Conservation (phyloP, 2,888 invertebrate genomes). For the Eupelmus urozonus region DNA sequence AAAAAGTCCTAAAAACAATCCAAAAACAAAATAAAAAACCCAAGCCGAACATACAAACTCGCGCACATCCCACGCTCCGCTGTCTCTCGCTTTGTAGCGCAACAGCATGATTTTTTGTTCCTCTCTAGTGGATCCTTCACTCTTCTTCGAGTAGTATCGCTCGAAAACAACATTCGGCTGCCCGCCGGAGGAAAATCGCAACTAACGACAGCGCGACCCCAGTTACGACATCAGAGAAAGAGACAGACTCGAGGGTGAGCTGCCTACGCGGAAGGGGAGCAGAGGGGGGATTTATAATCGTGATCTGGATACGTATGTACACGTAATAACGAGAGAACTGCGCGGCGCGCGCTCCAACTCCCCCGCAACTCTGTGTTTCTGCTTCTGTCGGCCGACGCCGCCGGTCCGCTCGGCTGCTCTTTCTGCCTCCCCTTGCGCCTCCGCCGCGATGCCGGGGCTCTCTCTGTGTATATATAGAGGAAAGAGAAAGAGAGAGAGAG, state of each 20-base stretch:
- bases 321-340: constrained; percentile 43
- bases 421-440: neutral
- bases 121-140: constrained; percentile 2
- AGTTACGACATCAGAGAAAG: neutral
- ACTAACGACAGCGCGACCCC: neutral
- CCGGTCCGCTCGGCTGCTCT: constrained; percentile 2
- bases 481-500: constrained; percentile 1
- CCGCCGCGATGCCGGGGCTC: constrained; percentile 3
- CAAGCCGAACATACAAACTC: neutral
- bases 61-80: constrained; percentile 5
- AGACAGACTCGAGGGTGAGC: constrained; percentile 5
- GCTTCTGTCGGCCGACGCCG: constrained; percentile 22
- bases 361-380: constrained; percentile 27
- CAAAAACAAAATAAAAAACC: neutral
- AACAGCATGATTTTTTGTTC: constrained; percentile 45
- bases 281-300: constrained; percentile 44
- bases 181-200: neutral
- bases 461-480: neutral
- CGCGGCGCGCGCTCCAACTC: neutral
- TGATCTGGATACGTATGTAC: constrained; percentile 44
- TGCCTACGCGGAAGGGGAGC: neutral
- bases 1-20: too few species aligned
- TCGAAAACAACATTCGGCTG: neutral
- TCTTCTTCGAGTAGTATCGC: too few species aligned
- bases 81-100: neutral